Evolutionary conservation across 2,797 vertebrate genomes (phyloP).

Genomic region (Cossypha heuglini): DNA sequence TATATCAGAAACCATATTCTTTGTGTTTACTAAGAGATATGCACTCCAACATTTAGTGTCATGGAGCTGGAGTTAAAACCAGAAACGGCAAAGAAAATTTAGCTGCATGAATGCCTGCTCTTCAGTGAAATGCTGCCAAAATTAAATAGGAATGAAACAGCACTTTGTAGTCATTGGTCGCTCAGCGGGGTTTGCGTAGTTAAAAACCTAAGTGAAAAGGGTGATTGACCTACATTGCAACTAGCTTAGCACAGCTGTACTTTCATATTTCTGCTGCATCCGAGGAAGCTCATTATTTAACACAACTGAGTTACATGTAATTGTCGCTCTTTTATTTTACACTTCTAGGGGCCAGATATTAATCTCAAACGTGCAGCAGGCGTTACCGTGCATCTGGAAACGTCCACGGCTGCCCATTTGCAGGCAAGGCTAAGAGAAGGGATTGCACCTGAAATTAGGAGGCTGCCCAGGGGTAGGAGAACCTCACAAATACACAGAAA

Average conservation of each 20-base stretch:
- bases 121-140: conserved; percentile 73
- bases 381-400: neutral
- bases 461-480: neutral
- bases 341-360: conserved; percentile 56
- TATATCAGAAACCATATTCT: conserved; percentile 29
- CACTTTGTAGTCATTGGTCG: conserved; percentile 76
- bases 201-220: conserved; percentile 75
- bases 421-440: neutral
- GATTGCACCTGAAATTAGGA: conserved; percentile 16
- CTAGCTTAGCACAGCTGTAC: conserved; percentile 71
- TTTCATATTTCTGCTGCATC: conserved; percentile 66
- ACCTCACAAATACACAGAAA: conserved; percentile 22
- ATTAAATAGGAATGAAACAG: conserved; percentile 74
- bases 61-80: conserved; percentile 59
- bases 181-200: conserved; percentile 72
- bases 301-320: conserved; percentile 65
- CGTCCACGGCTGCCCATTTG: neutral
- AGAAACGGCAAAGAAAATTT: conserved; percentile 69
- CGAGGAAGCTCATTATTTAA: conserved; percentile 74
- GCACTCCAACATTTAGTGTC: conserved; percentile 57
- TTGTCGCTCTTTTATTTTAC: conserved; percentile 60
- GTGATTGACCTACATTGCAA: conserved; percentile 76
- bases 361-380: neutral
- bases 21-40: conserved; percentile 67
- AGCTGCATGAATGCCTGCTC: conserved; percentile 69